phyloP scores from a whole-genome alignment of 2,797 vertebrate species.

The Alosa sapidissima region DNA sequence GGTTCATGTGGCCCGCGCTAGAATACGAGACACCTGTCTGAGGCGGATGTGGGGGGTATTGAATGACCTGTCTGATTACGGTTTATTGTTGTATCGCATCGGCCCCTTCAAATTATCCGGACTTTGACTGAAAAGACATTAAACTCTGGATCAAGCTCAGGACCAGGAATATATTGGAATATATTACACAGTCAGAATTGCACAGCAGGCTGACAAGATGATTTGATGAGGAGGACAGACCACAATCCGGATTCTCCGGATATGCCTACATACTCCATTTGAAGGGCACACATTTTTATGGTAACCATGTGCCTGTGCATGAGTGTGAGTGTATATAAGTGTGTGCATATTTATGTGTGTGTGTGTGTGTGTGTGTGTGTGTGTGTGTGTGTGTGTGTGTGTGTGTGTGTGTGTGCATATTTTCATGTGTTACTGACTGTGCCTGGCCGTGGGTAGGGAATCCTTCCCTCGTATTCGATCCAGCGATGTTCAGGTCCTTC shows the following conservation, averaged over 20 bases:
- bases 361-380: not conserved
- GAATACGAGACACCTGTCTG: constrained; percentile 9
- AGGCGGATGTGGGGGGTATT: not conserved
- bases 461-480: constrained; percentile 93
- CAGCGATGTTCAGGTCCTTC: constrained; percentile 93
- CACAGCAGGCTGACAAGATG: not conserved
- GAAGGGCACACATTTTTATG: not conserved
- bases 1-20: not conserved
- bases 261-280: not conserved
- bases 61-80: constrained; percentile 22
- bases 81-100: constrained; percentile 13
- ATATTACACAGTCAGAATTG: not conserved
- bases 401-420: not conserved
- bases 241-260: not conserved
- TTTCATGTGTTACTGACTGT: constrained; percentile 78
- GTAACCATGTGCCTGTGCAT: not conserved
- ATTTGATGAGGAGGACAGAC: not conserved
- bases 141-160: not conserved
- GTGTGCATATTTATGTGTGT: not conserved
- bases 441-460: constrained; percentile 94
- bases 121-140: not conserved
- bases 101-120: not conserved
- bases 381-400: not conserved
- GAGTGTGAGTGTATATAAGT: not conserved
- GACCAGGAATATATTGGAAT: not conserved